Evolutionary conservation across 2,113 vertebrate species (phyloP).

Genomic region (Apistogramma diplotaenia): DNA sequence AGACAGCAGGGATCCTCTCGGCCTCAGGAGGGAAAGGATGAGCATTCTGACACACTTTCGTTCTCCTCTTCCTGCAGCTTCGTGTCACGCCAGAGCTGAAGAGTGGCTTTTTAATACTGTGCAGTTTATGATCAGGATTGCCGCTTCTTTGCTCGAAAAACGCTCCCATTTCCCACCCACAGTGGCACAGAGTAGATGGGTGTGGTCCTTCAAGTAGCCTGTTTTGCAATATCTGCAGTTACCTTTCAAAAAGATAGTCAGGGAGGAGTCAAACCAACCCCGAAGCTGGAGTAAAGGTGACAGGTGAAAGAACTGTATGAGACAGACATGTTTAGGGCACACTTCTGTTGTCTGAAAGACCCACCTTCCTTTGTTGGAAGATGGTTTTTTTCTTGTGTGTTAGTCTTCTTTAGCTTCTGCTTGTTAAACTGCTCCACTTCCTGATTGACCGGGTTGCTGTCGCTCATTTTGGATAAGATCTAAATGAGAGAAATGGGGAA

Average conservation of each 20-base stretch:
- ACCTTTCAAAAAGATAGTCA: not conserved
- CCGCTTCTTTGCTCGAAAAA: not conserved
- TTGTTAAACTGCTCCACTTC: slow-evolving; percentile 80
- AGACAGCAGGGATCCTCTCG: not conserved
- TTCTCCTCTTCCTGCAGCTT: not conserved
- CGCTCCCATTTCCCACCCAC: too few species aligned
- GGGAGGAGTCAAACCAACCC: not conserved
- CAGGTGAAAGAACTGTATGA: not conserved
- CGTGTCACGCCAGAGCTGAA: not conserved
- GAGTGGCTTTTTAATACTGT: not conserved
- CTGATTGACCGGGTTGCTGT: slow-evolving; percentile 45
- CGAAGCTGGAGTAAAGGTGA: not conserved
- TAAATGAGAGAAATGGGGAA: not conserved
- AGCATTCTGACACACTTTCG: not conserved
- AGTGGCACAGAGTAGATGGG: not conserved
- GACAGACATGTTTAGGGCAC: not conserved
- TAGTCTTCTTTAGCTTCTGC: slow-evolving; percentile 80
- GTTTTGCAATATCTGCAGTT: slow-evolving; percentile 5
- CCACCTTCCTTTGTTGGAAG: slow-evolving; percentile 83
- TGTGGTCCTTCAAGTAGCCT: slow-evolving; percentile 18
- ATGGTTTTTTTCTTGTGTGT: slow-evolving; percentile 77
- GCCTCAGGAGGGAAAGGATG: not conserved
- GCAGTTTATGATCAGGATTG: not conserved
- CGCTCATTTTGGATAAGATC: slow-evolving; percentile 63
- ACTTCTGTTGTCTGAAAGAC: slow-evolving; percentile 22